Evolutionary conservation across 2,113 vertebrate genomes (phyloP).

Genomic region (Naja naja): DNA sequence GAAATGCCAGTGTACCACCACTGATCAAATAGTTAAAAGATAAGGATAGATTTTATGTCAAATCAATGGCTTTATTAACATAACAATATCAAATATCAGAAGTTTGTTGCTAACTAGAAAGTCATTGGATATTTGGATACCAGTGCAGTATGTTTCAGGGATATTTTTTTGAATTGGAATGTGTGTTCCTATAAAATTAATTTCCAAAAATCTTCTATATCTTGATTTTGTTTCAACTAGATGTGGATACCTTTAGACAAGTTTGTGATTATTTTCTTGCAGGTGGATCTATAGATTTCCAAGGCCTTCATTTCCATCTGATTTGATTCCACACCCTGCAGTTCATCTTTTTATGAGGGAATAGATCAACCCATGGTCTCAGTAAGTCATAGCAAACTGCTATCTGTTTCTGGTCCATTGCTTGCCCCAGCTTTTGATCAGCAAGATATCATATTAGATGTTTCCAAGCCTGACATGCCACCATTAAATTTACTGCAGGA

Average conservation of each 20-base stretch:
- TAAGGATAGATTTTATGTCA: not conserved
- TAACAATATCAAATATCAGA: not conserved
- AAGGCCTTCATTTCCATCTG: slow-evolving; percentile 17
- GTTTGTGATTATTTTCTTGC: slow-evolving; percentile 32
- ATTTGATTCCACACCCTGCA: slow-evolving; percentile 21
- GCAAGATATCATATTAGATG: slow-evolving; percentile 18
- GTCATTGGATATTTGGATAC: not conserved
- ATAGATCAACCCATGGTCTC: slow-evolving; percentile 79
- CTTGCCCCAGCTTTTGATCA: slow-evolving; percentile 51
- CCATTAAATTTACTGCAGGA: slow-evolving; percentile 13
- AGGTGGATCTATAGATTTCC: slow-evolving; percentile 35
- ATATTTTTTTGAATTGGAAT: not conserved
- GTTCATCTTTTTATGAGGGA: slow-evolving; percentile 14
- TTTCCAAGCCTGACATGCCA: slow-evolving; percentile 27
- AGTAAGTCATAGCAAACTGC: slow-evolving; percentile 74
- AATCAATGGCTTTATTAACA: not conserved
- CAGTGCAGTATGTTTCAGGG: not conserved
- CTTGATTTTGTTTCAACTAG: not conserved
- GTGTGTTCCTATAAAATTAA: not conserved
- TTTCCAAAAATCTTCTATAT: not conserved
- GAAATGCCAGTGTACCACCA: not conserved
- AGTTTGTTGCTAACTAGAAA: not conserved
- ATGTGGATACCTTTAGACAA: not conserved
- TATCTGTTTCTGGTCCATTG: slow-evolving; percentile 48
- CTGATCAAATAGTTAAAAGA: not conserved